Percentiles rank a stretch among this genome's conserved stretches.
These are phyloP conservation scores for Phodopus roborovskii DNA, from an alignment of 2,113 vertebrate genomes.

Conservation along the genomic window DNA sequence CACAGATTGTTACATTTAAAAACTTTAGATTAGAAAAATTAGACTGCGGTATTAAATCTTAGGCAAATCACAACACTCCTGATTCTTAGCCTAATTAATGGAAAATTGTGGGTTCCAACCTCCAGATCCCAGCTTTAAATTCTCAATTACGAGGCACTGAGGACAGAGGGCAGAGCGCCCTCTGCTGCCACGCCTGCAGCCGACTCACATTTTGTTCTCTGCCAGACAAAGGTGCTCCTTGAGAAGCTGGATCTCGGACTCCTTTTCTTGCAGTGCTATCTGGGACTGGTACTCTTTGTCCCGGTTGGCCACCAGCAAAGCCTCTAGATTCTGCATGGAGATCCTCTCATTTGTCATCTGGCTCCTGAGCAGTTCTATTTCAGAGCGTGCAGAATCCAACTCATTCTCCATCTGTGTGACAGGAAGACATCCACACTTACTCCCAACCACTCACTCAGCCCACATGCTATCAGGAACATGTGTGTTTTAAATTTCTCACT, in stretches of 20 bases:
- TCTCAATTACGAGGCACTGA: neutral
- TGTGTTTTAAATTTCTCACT: neutral
- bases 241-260: conserved; percentile 88
- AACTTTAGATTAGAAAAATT: conserved; percentile 27
- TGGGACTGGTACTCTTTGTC: conserved; percentile 87
- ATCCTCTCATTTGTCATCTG: conserved; percentile 88
- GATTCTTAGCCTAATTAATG: conserved; percentile 16
- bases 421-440: conserved; percentile 63
- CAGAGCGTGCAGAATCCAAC: conserved; percentile 84
- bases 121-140: conserved; percentile 45
- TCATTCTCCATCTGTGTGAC: conserved; percentile 86
- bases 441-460: conserved; percentile 14
- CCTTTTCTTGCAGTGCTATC: conserved; percentile 86
- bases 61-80: conserved; percentile 44
- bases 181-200: neutral
- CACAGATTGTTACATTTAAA: conserved; percentile 23
- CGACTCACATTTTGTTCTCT: conserved; percentile 88
- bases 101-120: neutral
- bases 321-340: conserved; percentile 87
- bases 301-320: conserved; percentile 82
- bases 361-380: conserved; percentile 88
- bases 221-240: conserved; percentile 87
- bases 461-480: neutral
- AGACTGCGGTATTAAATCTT: conserved; percentile 31
- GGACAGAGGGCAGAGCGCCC: neutral